Evolutionary conservation across 2,797 vertebrate species (phyloP).

Genomic region (Cyclopterus lumpus): DNA sequence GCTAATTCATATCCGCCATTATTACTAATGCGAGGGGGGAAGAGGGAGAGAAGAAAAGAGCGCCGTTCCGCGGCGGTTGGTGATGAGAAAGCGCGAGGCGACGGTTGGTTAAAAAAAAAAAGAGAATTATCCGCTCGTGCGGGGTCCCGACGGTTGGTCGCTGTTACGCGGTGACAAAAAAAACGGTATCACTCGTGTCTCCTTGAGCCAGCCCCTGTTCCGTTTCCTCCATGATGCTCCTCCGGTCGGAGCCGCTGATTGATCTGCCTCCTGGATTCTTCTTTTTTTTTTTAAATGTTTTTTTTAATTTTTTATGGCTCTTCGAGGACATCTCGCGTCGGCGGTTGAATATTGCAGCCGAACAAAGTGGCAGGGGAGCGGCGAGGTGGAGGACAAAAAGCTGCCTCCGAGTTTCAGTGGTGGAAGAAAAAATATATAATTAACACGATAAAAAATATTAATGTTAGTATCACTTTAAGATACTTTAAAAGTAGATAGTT

Average conservation of each 20-base stretch:
- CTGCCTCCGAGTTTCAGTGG: not conserved
- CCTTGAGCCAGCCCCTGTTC: constrained; percentile 87
- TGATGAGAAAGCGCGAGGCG: constrained; percentile 14
- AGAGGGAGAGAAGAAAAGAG: too few relatives aligned
- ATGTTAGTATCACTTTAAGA: not conserved
- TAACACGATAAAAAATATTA: too few relatives aligned
- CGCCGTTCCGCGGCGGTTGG: constrained; percentile 28
- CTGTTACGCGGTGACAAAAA: constrained; percentile 83
- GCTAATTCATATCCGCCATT: constrained; percentile 89
- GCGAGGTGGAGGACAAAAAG: not conserved
- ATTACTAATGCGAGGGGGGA: constrained; percentile 83
- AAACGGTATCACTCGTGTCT: constrained; percentile 87
- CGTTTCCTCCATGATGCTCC: constrained; percentile 92
- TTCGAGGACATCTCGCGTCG: constrained; percentile 88
- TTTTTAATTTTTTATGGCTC: constrained; percentile 71
- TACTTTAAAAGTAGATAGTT: not conserved
- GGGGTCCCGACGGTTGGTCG: constrained; percentile 68
- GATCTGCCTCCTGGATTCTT: constrained; percentile 84
- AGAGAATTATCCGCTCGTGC: constrained; percentile 49
- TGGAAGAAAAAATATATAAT: not conserved
- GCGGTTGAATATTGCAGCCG: constrained; percentile 58
- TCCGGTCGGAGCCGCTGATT: constrained; percentile 88
- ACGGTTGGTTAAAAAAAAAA: constrained; percentile 33
- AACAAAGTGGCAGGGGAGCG: constrained; percentile 46
- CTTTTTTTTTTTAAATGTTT: too few relatives aligned